Conservation (phyloP, 1,140 invertebrate genomes). For the Trichonephila inaurata region DNA sequence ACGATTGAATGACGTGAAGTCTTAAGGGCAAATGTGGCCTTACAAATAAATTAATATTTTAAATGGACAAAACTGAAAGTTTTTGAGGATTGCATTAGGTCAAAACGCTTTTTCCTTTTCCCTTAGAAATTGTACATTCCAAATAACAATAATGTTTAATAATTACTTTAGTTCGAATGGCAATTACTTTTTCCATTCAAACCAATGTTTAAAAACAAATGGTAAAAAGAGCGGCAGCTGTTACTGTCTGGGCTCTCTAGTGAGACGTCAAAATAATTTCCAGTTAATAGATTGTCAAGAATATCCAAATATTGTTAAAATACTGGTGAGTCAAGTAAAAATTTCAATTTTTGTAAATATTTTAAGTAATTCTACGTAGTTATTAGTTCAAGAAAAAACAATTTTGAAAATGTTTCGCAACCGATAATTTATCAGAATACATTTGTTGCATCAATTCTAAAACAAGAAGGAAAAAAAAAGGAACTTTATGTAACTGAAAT, state of each 20-base stretch:
- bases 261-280: neutral
- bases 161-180: neutral
- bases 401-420: too few relatives aligned
- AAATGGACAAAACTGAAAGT: neutral
- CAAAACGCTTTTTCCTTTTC: too few relatives aligned
- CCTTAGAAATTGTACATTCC: too few relatives aligned
- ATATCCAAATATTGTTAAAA: neutral
- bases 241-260: neutral
- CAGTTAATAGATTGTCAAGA: neutral
- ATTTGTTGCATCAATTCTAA: too few relatives aligned
- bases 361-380: too few relatives aligned
- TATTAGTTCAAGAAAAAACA: too few relatives aligned
- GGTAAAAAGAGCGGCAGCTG: conserved; percentile 23
- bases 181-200: neutral
- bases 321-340: too few relatives aligned
- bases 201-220: neutral
- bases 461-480: too few relatives aligned
- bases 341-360: too few relatives aligned
- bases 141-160: neutral
- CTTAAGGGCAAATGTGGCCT: too few relatives aligned
- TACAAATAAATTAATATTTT: neutral
- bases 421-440: too few relatives aligned
- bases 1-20: neutral
- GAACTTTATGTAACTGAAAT: too few relatives aligned
- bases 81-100: neutral